Conservation (phyloP, 2,113 vertebrate genomes). For the Macquaria australasica region DNA sequence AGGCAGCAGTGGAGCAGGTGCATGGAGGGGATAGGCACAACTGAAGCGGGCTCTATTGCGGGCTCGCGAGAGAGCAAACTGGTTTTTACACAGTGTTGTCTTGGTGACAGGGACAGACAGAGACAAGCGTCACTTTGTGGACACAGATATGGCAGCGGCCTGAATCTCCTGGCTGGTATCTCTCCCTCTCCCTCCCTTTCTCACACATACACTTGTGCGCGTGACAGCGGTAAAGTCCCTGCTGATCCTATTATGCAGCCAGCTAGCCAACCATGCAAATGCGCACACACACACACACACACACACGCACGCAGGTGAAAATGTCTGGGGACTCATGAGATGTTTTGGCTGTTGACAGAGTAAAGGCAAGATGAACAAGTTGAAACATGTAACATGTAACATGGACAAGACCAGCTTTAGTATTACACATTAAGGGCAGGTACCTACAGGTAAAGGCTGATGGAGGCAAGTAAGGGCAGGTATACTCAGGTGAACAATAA, state of each 20-base stretch:
- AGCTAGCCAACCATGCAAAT: constrained; percentile 20
- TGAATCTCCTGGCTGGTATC: constrained; percentile 42
- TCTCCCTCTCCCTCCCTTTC: constrained; percentile 1
- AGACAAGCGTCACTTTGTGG: constrained; percentile 43
- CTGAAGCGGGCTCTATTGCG: constrained; percentile 1
- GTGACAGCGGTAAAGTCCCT: constrained; percentile 57
- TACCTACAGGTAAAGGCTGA: not conserved
- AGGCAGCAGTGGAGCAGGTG: constrained; percentile 48
- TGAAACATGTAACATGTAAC: constrained; percentile 51
- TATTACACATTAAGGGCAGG: constrained; percentile 28
- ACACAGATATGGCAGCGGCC: constrained; percentile 14
- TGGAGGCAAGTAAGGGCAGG: constrained; percentile 54
- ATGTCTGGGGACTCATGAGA: constrained; percentile 25
- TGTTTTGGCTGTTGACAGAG: constrained; percentile 30
- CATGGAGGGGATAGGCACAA: not conserved
- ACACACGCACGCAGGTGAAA: constrained; percentile 16
- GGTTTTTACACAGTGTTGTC: constrained; percentile 40
- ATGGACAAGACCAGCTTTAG: not conserved
- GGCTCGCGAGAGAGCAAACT: not conserved
- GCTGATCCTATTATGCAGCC: constrained; percentile 66
- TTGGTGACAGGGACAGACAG: constrained; percentile 28
- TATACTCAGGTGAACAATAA: constrained; percentile 12
- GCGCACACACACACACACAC: constrained; percentile 26
- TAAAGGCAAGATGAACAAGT: constrained; percentile 44
- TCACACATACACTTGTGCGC: not conserved